A percentile compares a stretch with the other conserved stretches of the same genome.
These are phyloP conservation scores for Bombus waltoni DNA, from an alignment of 1,140 invertebrate species.

Conservation along the genomic window DNA sequence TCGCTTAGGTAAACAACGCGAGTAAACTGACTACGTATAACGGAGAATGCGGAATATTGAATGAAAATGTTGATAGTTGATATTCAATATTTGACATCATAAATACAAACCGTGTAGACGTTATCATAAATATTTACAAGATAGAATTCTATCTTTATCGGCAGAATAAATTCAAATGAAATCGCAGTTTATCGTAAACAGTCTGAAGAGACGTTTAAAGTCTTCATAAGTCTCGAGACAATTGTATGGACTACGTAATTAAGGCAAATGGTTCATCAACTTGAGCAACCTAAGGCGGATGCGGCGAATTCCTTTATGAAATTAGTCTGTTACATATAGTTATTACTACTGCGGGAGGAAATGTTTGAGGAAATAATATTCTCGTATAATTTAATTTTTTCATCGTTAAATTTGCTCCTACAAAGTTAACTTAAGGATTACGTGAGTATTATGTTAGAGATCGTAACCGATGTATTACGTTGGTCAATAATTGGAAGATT, in stretches of 20 bases:
- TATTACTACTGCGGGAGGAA: background rate
- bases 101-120: background rate
- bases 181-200: background rate
- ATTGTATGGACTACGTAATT: slow-evolving; percentile 7
- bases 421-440: too few relatives aligned
- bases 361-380: background rate
- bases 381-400: background rate
- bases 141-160: background rate
- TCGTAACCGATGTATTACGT: too few relatives aligned
- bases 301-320: slow-evolving; percentile 3
- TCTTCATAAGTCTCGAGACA: background rate
- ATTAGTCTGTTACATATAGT: background rate
- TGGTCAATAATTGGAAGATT: background rate
- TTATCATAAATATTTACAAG: slow-evolving; percentile 40
- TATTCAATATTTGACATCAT: background rate
- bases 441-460: background rate
- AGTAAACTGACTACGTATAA: background rate
- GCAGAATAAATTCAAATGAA: background rate
- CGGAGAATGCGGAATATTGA: slow-evolving; percentile 6
- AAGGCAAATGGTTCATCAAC: slow-evolving; percentile 23
- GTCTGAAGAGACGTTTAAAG: background rate
- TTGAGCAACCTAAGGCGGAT: slow-evolving; percentile 10
- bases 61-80: slow-evolving; percentile 35
- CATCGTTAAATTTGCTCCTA: background rate
- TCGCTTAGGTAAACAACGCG: slow-evolving; percentile 1